Base-by-base conservation (phyloP, 2,113 vertebrate genomes). In the Rhinoderma darwinii region DNA sequence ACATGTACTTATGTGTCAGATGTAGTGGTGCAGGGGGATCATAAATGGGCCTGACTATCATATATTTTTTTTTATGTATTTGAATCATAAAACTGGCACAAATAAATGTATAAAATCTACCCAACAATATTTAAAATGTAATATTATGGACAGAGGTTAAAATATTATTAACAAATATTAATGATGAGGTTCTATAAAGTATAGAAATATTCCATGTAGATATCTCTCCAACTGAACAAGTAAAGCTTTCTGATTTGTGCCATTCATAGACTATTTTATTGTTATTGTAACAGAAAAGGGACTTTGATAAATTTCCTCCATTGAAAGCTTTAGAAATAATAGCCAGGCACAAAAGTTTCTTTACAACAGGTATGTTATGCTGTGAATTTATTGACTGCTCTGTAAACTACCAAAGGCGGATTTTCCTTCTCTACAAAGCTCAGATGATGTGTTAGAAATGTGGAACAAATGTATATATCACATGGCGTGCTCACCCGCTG, bases 391-490 rank as follows among this genome's bases (percentile, higher is more conserved):
- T 77, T 85, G 56, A 77, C 84, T 85, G 84, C 43, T 85, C 74
- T 22, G 74, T 85, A 78, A 85, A 85, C 73, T 77, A 63, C 59
- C 84, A 75, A 61, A 75, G 84, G 43, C 54, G 30, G 84, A 50
- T 20, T 85, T 85, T 47, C 30, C 54, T 63, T 56, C 84, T 78
- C 39, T 59, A 85, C 54, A 77, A 85, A 77, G 73, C 72, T 77
- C 73, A 66, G 74, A 85, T 77, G 84, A 85, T 85, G 84, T 85
- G 84, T 85, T 85, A 66, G 74, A 85, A 77, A 85, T 85, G 74
- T 63, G 73, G 73, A 77, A 66, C 54, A 78, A 85, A 85, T 86
- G 74, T 86, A 32, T 78, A 79, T 79, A 86, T 86, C 75, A 79
- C 43, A 86, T 86, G 61, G 76, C 30, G 30, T 14, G 59, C 47